Conservation (phyloP, 37 sponge, comb jelly and placozoan genomes). For the Tethya wilhelma region DNA sequence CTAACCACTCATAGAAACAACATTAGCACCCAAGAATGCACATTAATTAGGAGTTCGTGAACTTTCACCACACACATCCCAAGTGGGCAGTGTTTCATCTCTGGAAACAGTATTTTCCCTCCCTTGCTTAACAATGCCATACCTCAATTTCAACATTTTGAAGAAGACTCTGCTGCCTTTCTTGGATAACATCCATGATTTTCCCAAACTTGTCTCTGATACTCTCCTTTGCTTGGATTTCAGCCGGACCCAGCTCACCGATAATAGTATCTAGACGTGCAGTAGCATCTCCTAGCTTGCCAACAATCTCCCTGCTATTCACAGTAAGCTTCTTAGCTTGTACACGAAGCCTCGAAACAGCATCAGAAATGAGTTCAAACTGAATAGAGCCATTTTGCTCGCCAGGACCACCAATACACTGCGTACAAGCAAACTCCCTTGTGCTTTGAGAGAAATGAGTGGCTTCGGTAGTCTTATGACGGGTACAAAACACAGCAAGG, state of each 20-base stretch:
- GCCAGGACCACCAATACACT: constrained; percentile 19
- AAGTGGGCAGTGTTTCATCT: too few species aligned
- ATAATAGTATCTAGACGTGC: background rate
- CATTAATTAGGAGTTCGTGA: too few species aligned
- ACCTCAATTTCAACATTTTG: constrained; percentile 46
- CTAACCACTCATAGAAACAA: too few species aligned
- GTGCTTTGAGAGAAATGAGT: constrained; percentile 26
- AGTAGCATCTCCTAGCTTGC: constrained; percentile 14
- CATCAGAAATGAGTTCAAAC: constrained; percentile 31
- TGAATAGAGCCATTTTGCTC: background rate
- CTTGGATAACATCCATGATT: constrained; percentile 35
- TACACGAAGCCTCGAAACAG: constrained; percentile 8
- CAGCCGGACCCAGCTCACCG: constrained; percentile 29
- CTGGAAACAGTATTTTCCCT: background rate
- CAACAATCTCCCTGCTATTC: constrained; percentile 2
- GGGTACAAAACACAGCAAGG: constrained; percentile 5
- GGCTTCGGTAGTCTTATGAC: constrained; percentile 11
- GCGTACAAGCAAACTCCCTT: constrained; percentile 50
- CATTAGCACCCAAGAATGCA: too few species aligned
- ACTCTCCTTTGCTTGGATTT: constrained; percentile 11
- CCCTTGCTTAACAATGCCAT: too few species aligned
- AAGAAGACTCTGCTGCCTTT: constrained; percentile 43
- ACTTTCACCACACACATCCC: too few species aligned
- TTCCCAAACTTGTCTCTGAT: constrained; percentile 40
- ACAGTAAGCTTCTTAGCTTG: constrained; percentile 11